A percentile compares a stretch with the other conserved stretches of the same genome.
phyloP scores from a whole-genome alignment of 2,888 invertebrate species.

The Rhagonycha lutea region DNA sequence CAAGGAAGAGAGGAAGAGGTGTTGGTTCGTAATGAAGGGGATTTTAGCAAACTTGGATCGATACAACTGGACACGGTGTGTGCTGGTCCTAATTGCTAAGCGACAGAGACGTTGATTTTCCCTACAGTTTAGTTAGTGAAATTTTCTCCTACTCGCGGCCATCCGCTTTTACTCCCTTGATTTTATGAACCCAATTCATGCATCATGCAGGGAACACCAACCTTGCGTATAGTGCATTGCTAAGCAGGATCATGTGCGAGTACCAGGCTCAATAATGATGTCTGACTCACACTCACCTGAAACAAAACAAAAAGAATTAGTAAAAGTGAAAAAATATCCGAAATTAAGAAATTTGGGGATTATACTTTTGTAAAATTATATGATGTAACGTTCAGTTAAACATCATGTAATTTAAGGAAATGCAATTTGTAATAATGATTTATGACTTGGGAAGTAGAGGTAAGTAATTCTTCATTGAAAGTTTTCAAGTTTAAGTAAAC shows the following conservation, averaged over 20 bases:
- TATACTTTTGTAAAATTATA: not conserved
- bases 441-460: not conserved
- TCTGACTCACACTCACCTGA: conserved; percentile 52
- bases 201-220: conserved; percentile 41
- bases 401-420: too few relatives aligned
- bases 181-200: conserved; percentile 18
- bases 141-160: conserved; percentile 26
- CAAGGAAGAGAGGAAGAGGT: conserved; percentile 34
- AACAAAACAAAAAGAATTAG: conserved; percentile 35
- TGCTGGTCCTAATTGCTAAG: conserved; percentile 35
- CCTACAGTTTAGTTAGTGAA: conserved; percentile 25
- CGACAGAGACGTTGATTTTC: conserved; percentile 35
- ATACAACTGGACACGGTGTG: conserved; percentile 32
- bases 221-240: conserved; percentile 54
- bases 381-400: too few relatives aligned
- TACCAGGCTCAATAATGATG: conserved; percentile 39
- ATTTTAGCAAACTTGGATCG: conserved; percentile 32
- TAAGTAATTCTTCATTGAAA: not conserved
- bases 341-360: not conserved
- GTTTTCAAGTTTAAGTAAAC: not conserved
- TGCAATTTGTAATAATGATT: not conserved
- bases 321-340: not conserved
- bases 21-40: conserved; percentile 37
- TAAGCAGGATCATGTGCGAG: conserved; percentile 50
- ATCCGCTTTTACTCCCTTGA: conserved; percentile 31